phyloP scores from a whole-genome alignment of 2,888 invertebrate genomes.

The Ectobius pallidus region DNA sequence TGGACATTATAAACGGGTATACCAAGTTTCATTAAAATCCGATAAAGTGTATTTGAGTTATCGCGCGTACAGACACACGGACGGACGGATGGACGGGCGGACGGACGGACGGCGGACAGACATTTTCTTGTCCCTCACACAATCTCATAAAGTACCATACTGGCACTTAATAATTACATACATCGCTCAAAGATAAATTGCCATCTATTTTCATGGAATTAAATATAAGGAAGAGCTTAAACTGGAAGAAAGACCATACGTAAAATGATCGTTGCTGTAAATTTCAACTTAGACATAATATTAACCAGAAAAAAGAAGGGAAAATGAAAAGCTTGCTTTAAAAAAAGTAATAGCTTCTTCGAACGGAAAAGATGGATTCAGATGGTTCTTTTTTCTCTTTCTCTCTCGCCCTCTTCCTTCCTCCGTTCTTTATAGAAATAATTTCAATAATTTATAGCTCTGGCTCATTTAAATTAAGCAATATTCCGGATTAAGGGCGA shows the following conservation, averaged over 20 bases:
- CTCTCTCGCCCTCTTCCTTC: background rate
- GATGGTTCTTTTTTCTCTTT: conserved; percentile 27
- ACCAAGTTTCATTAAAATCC: too few relatives aligned
- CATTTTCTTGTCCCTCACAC: too few relatives aligned
- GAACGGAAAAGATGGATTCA: conserved; percentile 37
- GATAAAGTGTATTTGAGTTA: too few relatives aligned
- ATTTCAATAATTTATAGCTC: conserved; percentile 45
- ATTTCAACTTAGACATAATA: conserved; percentile 33
- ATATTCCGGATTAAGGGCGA: conserved; percentile 44
- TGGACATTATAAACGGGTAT: too few relatives aligned
- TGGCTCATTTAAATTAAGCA: conserved; percentile 46
- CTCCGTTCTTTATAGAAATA: conserved; percentile 38
- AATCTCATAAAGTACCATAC: too few relatives aligned
- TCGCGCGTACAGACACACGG: too few relatives aligned
- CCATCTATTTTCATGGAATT: too few relatives aligned
- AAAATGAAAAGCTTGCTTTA: conserved; percentile 21
- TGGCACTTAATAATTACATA: too few relatives aligned
- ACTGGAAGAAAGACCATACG: background rate
- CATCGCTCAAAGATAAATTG: too few relatives aligned
- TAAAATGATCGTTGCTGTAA: conserved; percentile 32
- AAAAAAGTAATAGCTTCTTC: conserved; percentile 35
- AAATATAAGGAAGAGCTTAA: too few relatives aligned
- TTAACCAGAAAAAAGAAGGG: conserved; percentile 22
- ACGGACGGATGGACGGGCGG: too few relatives aligned
- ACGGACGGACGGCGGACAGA: too few relatives aligned